Evolutionary conservation across 2,888 invertebrate species (phyloP).

Genomic region (Nephrotoma flavescens): DNA sequence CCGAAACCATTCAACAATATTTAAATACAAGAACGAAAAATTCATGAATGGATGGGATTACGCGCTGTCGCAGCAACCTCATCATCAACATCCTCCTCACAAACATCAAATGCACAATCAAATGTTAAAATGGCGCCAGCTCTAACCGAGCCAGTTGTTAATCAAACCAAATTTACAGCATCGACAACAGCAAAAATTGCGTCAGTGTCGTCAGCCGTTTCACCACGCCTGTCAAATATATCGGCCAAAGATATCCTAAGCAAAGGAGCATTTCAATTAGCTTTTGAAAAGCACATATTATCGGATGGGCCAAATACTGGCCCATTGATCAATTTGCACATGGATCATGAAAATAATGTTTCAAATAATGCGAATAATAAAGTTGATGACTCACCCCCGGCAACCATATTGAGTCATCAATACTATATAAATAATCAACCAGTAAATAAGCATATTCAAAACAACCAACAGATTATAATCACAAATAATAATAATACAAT

Average conservation of each 20-base stretch:
- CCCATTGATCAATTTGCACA: slow-evolving; percentile 6
- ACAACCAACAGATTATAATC: slow-evolving; percentile 22
- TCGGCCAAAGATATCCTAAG: background rate
- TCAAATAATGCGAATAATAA: background rate
- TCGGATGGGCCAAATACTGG: slow-evolving; percentile 8
- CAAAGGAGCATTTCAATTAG: slow-evolving; percentile 15
- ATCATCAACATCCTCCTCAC: slow-evolving; percentile 24
- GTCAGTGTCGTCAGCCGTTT: slow-evolving; percentile 28
- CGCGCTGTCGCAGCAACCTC: background rate
- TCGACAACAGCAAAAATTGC: slow-evolving; percentile 31
- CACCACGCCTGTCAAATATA: slow-evolving; percentile 16
- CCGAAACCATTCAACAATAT: background rate
- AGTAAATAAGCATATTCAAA: background rate
- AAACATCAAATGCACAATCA: slow-evolving; percentile 44
- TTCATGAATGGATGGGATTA: background rate
- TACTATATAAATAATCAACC: background rate
- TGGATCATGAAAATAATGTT: slow-evolving; percentile 7
- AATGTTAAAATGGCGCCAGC: slow-evolving; percentile 76
- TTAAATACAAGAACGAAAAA: background rate
- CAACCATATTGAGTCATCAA: background rate
- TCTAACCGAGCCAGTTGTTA: slow-evolving; percentile 58
- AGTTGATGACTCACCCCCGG: background rate
- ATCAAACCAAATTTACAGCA: slow-evolving; percentile 28
- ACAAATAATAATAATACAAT: slow-evolving; percentile 44
- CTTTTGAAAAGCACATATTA: slow-evolving; percentile 15